phyloP scores from a whole-genome alignment of 2,797 vertebrate genomes.

The Enteromius unitaeniatus region DNA sequence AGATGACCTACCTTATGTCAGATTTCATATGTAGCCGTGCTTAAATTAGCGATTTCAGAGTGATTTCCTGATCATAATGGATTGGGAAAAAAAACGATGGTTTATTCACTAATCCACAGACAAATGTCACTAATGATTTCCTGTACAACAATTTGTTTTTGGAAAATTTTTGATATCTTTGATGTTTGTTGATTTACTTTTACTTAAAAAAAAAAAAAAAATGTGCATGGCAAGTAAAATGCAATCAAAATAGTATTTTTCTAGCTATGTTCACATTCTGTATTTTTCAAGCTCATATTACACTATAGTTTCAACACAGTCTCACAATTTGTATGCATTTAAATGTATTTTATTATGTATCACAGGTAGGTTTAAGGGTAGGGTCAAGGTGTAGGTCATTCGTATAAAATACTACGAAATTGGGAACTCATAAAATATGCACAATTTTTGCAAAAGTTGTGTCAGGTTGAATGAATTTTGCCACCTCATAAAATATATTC shows the following conservation, averaged over 20 bases:
- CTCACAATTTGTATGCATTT: too few relatives aligned
- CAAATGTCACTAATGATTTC: neutral
- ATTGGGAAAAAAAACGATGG: neutral
- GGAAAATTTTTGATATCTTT: neutral
- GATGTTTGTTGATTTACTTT: neutral
- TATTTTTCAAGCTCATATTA: neutral
- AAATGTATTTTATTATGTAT: too few relatives aligned
- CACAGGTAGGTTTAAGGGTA: too few relatives aligned
- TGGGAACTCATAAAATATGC: too few relatives aligned
- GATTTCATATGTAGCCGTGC: neutral
- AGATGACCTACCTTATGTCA: neutral
- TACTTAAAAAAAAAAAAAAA: too few relatives aligned
- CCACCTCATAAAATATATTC: too few relatives aligned
- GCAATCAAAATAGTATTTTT: neutral
- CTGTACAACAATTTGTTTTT: neutral
- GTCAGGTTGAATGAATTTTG: too few relatives aligned
- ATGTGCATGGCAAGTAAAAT: neutral
- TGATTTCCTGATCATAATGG: conserved; percentile 7
- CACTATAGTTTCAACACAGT: neutral
- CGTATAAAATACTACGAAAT: too few relatives aligned
- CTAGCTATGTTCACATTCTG: neutral
- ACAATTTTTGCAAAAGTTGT: too few relatives aligned
- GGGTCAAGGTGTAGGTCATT: too few relatives aligned
- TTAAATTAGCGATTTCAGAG: neutral
- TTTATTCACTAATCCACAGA: neutral